phyloP scores from a whole-genome alignment of 2,797 vertebrate species.

The Tympanoctomys barrerae region DNA sequence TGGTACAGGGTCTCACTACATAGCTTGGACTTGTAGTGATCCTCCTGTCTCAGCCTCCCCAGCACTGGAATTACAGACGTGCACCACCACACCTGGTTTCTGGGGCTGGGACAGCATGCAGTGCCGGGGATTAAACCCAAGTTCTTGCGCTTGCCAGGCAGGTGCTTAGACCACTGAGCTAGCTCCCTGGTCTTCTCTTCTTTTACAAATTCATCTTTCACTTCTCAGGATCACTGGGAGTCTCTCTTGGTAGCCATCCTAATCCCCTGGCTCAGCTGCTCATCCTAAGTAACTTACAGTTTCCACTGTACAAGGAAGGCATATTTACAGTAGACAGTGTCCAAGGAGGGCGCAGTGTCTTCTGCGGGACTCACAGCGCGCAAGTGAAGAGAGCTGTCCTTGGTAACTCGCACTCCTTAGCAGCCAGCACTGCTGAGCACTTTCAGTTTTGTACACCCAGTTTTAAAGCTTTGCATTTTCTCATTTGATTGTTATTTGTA shows the following conservation, averaged over 20 bases:
- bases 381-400: background rate
- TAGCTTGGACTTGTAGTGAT: too few species aligned
- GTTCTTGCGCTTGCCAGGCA: too few species aligned
- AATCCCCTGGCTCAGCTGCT: background rate
- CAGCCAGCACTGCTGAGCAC: background rate
- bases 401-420: background rate
- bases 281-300: background rate
- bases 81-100: too few species aligned
- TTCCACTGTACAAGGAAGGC: background rate
- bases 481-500: conserved; percentile 13
- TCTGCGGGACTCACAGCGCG: background rate
- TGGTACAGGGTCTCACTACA: too few species aligned
- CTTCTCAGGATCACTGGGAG: background rate
- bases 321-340: background rate
- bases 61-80: too few species aligned
- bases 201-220: background rate
- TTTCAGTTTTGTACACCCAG: background rate
- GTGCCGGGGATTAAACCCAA: too few species aligned
- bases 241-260: background rate
- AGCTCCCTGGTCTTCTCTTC: background rate
- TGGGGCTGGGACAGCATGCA: too few species aligned
- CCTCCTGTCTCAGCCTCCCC: too few species aligned
- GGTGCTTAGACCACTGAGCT: too few species aligned
- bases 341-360: background rate
- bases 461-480: background rate